Base-by-base conservation (phyloP, 1,140 invertebrate species). In the Lineus longissimus region DNA sequence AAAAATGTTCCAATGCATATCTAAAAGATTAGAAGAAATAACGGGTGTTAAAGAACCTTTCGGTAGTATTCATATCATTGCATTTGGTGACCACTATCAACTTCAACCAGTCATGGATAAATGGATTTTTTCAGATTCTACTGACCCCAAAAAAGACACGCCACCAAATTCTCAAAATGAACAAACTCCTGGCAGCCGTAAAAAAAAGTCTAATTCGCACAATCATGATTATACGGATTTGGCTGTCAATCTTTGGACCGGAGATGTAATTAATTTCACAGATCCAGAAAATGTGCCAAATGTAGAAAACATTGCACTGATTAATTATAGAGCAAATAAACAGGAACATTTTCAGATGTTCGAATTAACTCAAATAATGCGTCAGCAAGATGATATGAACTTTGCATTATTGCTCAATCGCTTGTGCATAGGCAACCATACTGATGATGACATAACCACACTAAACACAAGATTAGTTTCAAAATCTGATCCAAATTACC, bases 321-420 rank as follows among this genome's bases (percentile, higher is more conserved):
- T n/a, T n/a, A n/a, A n/a, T n/a, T n/a, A n/a, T n/a, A n/a, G n/a
- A n/a, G n/a, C n/a, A n/a, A 36, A 36, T 15, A 36, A 36, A 7
- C 6, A 15, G 33, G 6, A 36, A 4, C 33, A 51, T 25, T 62
- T 55, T 57, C 51, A 45, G 13, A 55, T 51, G 25, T 51, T 60
- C 17, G 22, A 27, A 36, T 23, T 68, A 2, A 61, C 22, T 23
- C 63, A 65, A 56, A 54, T 65, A 9, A 64, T 65, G 62, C 40
- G 60, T 1, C 66, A 68, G 25, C 61, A 59, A 59, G 62, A 62
- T 55, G 62, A 62, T 23, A 2, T 25, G 1, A 6, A 41, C 23
- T 68, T 64, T 68, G 66, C 63, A 25, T 13, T 43, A 45, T 40
- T 62, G 30, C 33, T 68, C 4, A 68, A 65, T 30, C 9, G 63